These are phyloP conservation scores for Heterodera schachtii DNA, from an alignment of 1,140 invertebrate species.

Conservation along the genomic window DNA sequence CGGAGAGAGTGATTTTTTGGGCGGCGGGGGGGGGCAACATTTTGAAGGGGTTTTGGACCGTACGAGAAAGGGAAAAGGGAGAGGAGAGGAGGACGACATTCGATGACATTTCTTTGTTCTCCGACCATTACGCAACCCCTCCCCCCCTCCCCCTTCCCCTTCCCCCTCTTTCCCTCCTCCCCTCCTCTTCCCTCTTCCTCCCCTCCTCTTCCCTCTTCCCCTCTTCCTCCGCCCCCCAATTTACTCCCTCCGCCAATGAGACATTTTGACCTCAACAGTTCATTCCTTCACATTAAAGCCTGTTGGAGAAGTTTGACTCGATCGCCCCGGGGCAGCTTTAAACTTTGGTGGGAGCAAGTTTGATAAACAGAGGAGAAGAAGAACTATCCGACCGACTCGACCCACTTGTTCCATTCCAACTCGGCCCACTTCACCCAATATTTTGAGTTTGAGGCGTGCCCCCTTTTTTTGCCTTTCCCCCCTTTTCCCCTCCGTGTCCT, in stretches of 20 bases:
- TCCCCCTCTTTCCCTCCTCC: no score
- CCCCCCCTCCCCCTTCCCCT: no score
- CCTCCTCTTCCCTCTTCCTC: no score
- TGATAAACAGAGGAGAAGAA: background rate
- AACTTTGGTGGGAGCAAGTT: background rate
- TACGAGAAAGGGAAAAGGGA: background rate
- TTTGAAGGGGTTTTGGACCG: background rate
- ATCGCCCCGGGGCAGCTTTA: background rate
- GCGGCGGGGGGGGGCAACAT: no score
- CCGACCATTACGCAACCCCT: background rate
- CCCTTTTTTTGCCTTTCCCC: no score
- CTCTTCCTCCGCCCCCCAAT: background rate
- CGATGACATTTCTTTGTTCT: background rate
- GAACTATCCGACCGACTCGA: background rate
- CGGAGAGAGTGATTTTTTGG: no score
- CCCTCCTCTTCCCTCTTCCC: background rate
- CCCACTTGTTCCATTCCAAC: background rate
- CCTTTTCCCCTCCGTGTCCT: background rate
- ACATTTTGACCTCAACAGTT: no score
- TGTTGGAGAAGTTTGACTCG: background rate
- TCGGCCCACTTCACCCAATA: background rate
- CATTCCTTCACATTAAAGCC: background rate
- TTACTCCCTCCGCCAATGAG: no score
- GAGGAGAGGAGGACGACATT: background rate
- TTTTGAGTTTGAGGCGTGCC: background rate